Base-by-base conservation (phyloP, 2,888 invertebrate genomes). In the Arrhopalites spinosus region DNA sequence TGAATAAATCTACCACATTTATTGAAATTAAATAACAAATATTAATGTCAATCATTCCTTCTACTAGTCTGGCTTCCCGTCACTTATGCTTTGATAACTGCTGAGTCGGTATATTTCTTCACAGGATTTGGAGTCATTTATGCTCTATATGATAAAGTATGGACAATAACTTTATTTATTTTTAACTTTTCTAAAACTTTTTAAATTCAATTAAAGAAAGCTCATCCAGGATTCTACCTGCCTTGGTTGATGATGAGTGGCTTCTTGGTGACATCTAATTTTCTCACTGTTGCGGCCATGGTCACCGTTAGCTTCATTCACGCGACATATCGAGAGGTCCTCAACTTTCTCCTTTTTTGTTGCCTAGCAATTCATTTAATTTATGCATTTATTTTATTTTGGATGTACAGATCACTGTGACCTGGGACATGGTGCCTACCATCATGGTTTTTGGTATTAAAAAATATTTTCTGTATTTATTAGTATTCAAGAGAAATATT, bases 401-500 rank as follows among this genome's bases (percentile, higher is more conserved):
- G 8, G 7, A 45, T 15, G 59, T 79, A 30, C 77, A 78, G 13
- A 74, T 81, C 27, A 78, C 78, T 0, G 78, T 81, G 25, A 81
- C 80, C 17, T 81, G 81, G 81, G 81, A 81, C 50, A 29, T 79
- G 17, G 78, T 78, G 0, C 81, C 81, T 15, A 79, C 79, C 66
- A 75, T 76, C 5, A 8, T 45, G 7, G 45, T 63, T 1, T 67
- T 56, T 29, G 11, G 36, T 36, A 11, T n/a, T n/a, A n/a, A n/a
- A n/a, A n/a, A n/a, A n/a, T n/a, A n/a, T n/a, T n/a, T n/a, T n/a
- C n/a, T n/a, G n/a, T n/a, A n/a, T n/a, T n/a, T n/a, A n/a, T n/a
- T n/a, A n/a, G n/a, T n/a, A n/a, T n/a, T n/a, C n/a, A n/a, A n/a
- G n/a, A n/a, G n/a, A n/a, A n/a, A n/a, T n/a, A n/a, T n/a, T n/a